phyloP scores from a whole-genome alignment of 2,888 invertebrate species.

The Heliconius hortense region DNA sequence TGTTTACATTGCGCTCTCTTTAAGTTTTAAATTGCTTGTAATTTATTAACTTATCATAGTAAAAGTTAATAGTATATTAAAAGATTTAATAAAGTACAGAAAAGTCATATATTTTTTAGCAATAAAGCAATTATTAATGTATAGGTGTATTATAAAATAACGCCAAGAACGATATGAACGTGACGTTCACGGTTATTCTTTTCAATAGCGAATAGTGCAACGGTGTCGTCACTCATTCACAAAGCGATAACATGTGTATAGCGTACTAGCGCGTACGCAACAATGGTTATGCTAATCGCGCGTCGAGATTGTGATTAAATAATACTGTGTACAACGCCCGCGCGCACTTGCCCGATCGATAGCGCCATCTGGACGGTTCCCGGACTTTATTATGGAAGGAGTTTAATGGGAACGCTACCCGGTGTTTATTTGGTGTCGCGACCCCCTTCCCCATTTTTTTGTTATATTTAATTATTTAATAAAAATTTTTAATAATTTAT shows the following conservation, averaged over 20 bases:
- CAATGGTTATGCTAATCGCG: constrained; percentile 77
- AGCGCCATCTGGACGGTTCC: constrained; percentile 64
- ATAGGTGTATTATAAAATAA: neutral
- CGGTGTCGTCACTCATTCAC: constrained; percentile 39
- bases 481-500: neutral
- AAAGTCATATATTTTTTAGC: neutral
- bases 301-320: constrained; percentile 71
- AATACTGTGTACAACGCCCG: constrained; percentile 57
- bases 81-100: neutral
- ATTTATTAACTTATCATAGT: neutral
- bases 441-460: neutral
- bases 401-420: constrained; percentile 6
- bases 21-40: neutral
- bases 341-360: constrained; percentile 61
- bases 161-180: neutral
- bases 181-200: constrained; percentile 31
- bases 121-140: neutral
- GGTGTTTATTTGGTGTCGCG: constrained; percentile 7
- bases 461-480: neutral
- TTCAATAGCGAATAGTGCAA: constrained; percentile 30
- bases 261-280: constrained; percentile 50
- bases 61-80: neutral
- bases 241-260: constrained; percentile 31
- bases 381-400: constrained; percentile 30
- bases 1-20: constrained; percentile 9